Evolutionary conservation across 2,113 vertebrate genomes (phyloP).

Genomic region (Leptobrachium ailaonicum): DNA sequence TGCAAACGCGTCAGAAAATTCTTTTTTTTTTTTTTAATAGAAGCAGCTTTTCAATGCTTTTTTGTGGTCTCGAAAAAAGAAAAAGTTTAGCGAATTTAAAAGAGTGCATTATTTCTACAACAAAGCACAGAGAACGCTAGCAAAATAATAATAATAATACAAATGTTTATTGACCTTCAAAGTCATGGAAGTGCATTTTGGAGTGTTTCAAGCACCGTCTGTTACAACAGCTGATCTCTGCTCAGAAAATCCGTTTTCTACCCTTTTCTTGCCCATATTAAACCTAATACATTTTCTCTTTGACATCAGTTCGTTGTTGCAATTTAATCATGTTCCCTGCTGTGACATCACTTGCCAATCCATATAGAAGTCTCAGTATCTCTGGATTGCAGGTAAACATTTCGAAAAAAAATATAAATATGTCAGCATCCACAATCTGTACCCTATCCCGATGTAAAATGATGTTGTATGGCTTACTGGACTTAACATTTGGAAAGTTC

Average conservation of each 20-base stretch:
- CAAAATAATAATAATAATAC: not conserved
- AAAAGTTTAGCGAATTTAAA: no score
- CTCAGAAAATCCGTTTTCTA: slow-evolving; percentile 31
- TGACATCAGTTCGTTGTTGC: slow-evolving; percentile 16
- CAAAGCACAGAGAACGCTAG: slow-evolving; percentile 8
- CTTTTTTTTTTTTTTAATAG: no score
- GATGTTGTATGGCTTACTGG: no score
- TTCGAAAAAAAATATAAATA: slow-evolving; percentile 4
- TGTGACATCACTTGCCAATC: slow-evolving; percentile 38
- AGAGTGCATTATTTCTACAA: no score
- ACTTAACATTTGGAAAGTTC: no score
- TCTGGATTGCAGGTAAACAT: slow-evolving; percentile 22
- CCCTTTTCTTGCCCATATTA: slow-evolving; percentile 36
- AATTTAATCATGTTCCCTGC: slow-evolving; percentile 40
- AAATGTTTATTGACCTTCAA: slow-evolving; percentile 36
- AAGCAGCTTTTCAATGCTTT: no score
- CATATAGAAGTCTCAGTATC: slow-evolving; percentile 11
- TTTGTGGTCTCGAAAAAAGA: no score
- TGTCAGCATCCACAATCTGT: slow-evolving; percentile 1
- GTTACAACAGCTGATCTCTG: slow-evolving; percentile 36
- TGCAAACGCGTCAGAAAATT: no score
- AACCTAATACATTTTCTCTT: slow-evolving; percentile 37
- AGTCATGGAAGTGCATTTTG: slow-evolving; percentile 22
- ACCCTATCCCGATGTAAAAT: no score
- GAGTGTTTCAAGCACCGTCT: slow-evolving; percentile 36